Conservation (phyloP, 1,140 invertebrate genomes). For the Drosophila trapezifrons region DNA sequence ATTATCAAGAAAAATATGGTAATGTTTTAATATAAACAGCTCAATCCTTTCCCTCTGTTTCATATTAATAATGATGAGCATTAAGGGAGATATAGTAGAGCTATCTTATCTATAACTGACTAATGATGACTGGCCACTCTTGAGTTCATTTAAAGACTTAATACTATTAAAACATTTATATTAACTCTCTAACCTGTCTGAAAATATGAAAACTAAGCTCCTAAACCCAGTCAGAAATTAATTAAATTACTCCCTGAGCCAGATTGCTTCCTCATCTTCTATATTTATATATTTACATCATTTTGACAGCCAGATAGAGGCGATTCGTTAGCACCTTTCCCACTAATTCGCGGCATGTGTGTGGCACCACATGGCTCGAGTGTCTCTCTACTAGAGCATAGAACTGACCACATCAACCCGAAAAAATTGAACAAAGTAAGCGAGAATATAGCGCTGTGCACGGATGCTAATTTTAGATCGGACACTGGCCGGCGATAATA, state of each 20-base stretch:
- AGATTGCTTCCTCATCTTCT: slow-evolving; percentile 12
- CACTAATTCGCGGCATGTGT: slow-evolving; percentile 16
- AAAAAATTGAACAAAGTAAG: slow-evolving; percentile 6
- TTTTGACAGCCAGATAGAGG: slow-evolving; percentile 16
- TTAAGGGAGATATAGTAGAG: no score
- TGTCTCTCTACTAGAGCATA: slow-evolving; percentile 10
- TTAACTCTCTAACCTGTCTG: background rate
- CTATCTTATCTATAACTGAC: no score
- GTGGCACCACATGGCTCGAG: slow-evolving; percentile 21
- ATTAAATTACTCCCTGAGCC: background rate
- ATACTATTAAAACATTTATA: background rate
- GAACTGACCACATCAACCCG: slow-evolving; percentile 34
- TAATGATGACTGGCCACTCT: background rate
- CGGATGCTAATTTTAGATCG: slow-evolving; percentile 45
- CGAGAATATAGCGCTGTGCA: background rate
- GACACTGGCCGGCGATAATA: slow-evolving; percentile 17
- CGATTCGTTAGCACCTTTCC: slow-evolving; percentile 21
- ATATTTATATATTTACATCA: slow-evolving; percentile 9
- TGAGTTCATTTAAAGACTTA: background rate
- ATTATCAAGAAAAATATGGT: no score
- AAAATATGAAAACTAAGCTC: no score
- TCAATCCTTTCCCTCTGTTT: no score
- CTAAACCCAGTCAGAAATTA: no score
- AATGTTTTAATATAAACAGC: no score
- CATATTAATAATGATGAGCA: no score